Percentiles rank a stretch among this genome's conserved stretches.
phyloP scores from a whole-genome alignment of 2,797 vertebrate species.

The Thunnus albacares region DNA sequence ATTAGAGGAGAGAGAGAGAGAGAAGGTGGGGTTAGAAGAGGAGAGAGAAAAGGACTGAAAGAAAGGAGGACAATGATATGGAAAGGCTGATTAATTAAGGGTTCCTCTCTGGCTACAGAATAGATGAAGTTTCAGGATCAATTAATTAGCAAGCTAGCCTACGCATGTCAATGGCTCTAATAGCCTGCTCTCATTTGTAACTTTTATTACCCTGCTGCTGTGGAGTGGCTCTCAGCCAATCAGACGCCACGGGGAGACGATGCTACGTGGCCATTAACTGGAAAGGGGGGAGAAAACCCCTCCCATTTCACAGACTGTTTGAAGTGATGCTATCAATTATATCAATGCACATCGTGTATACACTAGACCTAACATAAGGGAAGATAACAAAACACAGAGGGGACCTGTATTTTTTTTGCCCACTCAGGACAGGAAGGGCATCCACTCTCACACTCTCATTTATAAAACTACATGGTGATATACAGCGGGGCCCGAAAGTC shows the following conservation, averaged over 20 bases:
- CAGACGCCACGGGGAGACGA: conserved; percentile 62
- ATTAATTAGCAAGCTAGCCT: conserved; percentile 85
- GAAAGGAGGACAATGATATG: conserved; percentile 63
- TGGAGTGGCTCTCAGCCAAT: conserved; percentile 81
- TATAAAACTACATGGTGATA: conserved; percentile 36
- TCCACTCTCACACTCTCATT: conserved; percentile 6
- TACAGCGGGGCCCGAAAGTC: no score
- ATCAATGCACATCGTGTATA: conserved; percentile 42
- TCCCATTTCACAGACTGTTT: conserved; percentile 33
- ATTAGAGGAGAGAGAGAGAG: conserved; percentile 41
- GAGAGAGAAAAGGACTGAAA: conserved; percentile 39
- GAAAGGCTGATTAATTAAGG: conserved; percentile 84
- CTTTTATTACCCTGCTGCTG: conserved; percentile 84
- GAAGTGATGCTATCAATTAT: conserved; percentile 72
- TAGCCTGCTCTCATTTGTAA: conserved; percentile 87
- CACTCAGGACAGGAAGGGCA: conserved; percentile 12
- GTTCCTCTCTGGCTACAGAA: conserved; percentile 82
- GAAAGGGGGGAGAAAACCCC: conserved; percentile 28
- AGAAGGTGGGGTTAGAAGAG: conserved; percentile 9
- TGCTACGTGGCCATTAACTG: conserved; percentile 71
- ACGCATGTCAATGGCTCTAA: conserved; percentile 84
- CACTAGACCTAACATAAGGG: conserved; percentile 32
- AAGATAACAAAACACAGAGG: conserved; percentile 19
- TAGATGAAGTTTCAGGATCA: conserved; percentile 88
- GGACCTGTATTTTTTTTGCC: conserved; percentile 6